Percentiles rank a stretch among this genome's conserved stretches.
These are phyloP conservation scores for Pachypeltis micranthus DNA, from an alignment of 1,140 invertebrate genomes.

Conservation along the genomic window DNA sequence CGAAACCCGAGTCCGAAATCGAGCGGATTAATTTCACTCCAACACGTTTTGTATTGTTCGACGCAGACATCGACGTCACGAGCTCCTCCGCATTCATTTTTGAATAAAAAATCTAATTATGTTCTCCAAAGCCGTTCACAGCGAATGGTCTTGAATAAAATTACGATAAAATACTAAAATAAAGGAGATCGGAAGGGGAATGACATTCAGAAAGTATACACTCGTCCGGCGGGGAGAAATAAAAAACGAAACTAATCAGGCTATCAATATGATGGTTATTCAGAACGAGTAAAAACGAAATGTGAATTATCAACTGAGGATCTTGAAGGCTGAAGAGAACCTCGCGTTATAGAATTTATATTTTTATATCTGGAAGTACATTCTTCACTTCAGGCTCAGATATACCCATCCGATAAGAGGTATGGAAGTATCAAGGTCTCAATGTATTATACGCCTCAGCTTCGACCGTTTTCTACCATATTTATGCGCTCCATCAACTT, in stretches of 20 bases:
- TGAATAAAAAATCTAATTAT: too few species aligned
- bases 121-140: too few species aligned
- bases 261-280: slow-evolving; percentile 8
- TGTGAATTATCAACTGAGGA: not conserved
- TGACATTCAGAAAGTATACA: too few species aligned
- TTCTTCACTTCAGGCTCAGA: not conserved
- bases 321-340: not conserved
- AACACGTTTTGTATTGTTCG: too few species aligned
- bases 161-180: too few species aligned
- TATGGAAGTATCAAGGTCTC: slow-evolving; percentile 14
- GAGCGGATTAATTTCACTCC: too few species aligned
- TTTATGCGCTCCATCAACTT: slow-evolving; percentile 16
- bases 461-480: slow-evolving; percentile 15
- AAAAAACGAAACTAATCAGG: not conserved
- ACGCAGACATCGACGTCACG: too few species aligned
- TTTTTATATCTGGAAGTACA: slow-evolving; percentile 8
- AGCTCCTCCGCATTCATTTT: too few species aligned
- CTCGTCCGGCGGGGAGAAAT: too few species aligned
- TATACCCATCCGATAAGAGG: not conserved
- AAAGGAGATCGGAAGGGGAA: too few species aligned
- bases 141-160: too few species aligned
- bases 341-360: slow-evolving; percentile 7
- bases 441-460: not conserved
- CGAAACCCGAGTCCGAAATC: too few species aligned
- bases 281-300: not conserved